Evolutionary conservation across 2,113 vertebrate genomes (phyloP), one percentile per base, ranked within the genome.

Genomic region (Oncorhynchus mykiss): DNA sequence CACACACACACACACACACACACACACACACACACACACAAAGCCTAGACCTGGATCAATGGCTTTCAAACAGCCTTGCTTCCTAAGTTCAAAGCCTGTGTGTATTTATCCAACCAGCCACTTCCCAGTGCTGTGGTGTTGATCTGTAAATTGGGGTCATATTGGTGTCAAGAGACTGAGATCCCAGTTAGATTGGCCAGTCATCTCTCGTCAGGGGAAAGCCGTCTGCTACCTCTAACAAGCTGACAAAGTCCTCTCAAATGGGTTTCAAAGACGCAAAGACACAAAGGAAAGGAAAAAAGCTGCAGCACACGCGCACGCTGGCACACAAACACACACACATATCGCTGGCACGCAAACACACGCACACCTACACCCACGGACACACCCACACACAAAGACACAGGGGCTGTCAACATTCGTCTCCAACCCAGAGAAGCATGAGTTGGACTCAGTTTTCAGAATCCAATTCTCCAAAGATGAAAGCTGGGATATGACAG

Each of bases 61-160:
- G 51, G 16, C 3, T 54, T 54, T 54, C 12, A 54, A 16, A 54
- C 51, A 54, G 51, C 12, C 51, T 18, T 54, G 39, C 9, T 11
- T 45, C 39, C 39, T 45, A 45, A 45, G 39, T 2, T 12, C 59
- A 8, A 24, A 62, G 59, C 59, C 18, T 62, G 59, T 62, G 54
- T 57, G 54, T 57, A 4, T 4, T 51, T 11, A 51, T 14, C 16
- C 16, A 16, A 54, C 8, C n/a, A 62, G 59, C 18, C 59, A 62
- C 59, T 62, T 5, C 7, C n/a, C 59, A 62, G 8, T 79, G 71
- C 75, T 75, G 79, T 76, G 76, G 57, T 27, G 83, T 75, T 83
- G 78, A 87, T 87, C 84, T 49, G 67, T 88, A 89, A 89, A 91
- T 87, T 85, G 87, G 75, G 84, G 89, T 70, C 86, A 89, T 72